These are phyloP conservation scores for Daubentonia madagascariensis DNA, from an alignment of 2,113 vertebrate genomes.

Conservation along the genomic window DNA sequence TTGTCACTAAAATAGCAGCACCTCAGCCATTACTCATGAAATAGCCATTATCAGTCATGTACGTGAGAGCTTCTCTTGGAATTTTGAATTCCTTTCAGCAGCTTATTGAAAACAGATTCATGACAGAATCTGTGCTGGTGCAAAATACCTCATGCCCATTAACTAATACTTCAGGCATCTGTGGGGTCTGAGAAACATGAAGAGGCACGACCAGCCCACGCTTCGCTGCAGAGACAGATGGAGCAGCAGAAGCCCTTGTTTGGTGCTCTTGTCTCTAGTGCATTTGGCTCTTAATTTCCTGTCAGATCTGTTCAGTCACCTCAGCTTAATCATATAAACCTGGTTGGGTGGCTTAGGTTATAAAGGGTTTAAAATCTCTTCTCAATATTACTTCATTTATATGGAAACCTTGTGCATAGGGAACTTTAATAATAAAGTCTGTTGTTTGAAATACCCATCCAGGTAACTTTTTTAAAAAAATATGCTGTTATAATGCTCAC, in stretches of 20 bases:
- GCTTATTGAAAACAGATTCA: not conserved
- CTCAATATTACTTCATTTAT: not conserved
- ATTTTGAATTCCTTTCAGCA: not conserved
- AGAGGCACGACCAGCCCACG: accelerated
- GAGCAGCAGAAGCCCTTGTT: not conserved
- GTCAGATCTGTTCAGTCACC: not conserved
- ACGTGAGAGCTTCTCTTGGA: not conserved
- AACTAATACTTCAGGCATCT: not conserved
- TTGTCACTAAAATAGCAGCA: not conserved
- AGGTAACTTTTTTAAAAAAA: not conserved
- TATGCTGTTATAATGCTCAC: not conserved
- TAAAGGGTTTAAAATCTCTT: not conserved
- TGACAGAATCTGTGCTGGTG: not conserved
- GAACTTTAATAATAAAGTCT: not conserved
- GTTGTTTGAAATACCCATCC: not conserved
- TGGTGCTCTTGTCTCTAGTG: not conserved
- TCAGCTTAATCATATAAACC: not conserved
- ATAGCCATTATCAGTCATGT: not conserved
- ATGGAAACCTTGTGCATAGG: not conserved
- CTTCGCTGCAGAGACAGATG: not conserved
- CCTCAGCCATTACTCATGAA: not conserved
- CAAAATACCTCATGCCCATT: not conserved
- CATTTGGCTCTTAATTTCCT: not conserved
- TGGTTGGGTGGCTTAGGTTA: not conserved
- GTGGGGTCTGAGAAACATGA: not conserved